Evolutionary conservation across 2,797 vertebrate genomes (phyloP).

Genomic region (Tenualosa thibaudeaui): DNA sequence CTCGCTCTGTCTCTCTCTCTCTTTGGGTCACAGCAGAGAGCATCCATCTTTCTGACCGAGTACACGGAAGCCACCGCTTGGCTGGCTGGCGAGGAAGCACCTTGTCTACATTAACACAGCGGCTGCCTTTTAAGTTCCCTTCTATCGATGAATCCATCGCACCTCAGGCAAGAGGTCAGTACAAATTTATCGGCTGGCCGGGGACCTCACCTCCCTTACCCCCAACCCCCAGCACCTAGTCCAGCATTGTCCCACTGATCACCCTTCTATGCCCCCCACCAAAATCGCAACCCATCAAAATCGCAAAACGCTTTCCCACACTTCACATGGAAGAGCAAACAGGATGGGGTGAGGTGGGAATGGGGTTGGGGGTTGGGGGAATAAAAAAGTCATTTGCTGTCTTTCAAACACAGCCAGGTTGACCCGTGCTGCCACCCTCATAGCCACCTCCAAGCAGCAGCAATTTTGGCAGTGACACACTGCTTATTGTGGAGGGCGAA

Average conservation of each 20-base stretch:
- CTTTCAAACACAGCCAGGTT: slow-evolving; percentile 43
- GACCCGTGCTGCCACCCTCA: slow-evolving; percentile 54
- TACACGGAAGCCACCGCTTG: slow-evolving; percentile 36
- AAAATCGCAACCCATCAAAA: background rate
- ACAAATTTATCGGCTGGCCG: slow-evolving; percentile 66
- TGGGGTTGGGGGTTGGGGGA: background rate
- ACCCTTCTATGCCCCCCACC: slow-evolving; percentile 32
- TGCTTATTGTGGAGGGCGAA: slow-evolving; percentile 61
- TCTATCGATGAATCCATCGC: slow-evolving; percentile 69
- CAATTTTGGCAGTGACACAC: slow-evolving; percentile 55
- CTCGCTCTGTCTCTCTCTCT: background rate
- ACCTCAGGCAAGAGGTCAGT: slow-evolving; percentile 35
- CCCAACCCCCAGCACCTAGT: background rate
- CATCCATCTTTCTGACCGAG: slow-evolving; percentile 54
- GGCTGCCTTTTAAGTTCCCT: slow-evolving; percentile 65
- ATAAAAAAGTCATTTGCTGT: slow-evolving; percentile 37
- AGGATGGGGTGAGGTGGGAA: too few species aligned
- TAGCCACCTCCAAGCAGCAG: slow-evolving; percentile 43
- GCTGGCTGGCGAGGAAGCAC: slow-evolving; percentile 50
- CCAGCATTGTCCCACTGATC: slow-evolving; percentile 3
- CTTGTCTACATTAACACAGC: slow-evolving; percentile 69
- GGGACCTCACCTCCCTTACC: slow-evolving; percentile 45
- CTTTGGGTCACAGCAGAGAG: slow-evolving; percentile 22
- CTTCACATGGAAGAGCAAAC: slow-evolving; percentile 46
- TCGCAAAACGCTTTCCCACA: slow-evolving; percentile 25